Conservation (phyloP, 2,113 vertebrate genomes). For the Ranitomeya variabilis region DNA sequence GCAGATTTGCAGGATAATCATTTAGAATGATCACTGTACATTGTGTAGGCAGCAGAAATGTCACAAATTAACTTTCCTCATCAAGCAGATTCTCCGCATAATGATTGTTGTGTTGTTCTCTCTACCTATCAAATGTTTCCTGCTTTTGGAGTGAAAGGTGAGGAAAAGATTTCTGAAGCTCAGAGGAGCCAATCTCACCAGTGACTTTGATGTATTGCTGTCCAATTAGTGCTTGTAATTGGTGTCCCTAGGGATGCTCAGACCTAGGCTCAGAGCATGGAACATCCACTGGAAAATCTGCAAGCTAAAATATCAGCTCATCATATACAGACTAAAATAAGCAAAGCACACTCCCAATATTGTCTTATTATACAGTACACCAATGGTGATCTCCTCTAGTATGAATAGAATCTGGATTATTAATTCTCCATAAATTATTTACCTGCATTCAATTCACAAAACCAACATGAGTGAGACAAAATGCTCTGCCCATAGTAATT, state of each 20-base stretch:
- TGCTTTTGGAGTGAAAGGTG: slow-evolving; percentile 45
- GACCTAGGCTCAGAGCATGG: slow-evolving; percentile 63
- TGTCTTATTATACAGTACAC: not conserved
- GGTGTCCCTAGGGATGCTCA: slow-evolving; percentile 73
- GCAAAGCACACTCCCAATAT: not conserved
- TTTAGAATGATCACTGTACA: slow-evolving; percentile 43
- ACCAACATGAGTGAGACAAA: not conserved
- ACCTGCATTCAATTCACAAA: not conserved
- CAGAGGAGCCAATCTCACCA: slow-evolving; percentile 66
- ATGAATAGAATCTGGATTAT: not conserved
- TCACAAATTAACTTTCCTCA: slow-evolving; percentile 32
- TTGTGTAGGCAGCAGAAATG: slow-evolving; percentile 20
- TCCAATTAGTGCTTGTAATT: slow-evolving; percentile 85
- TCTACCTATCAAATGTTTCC: slow-evolving; percentile 42
- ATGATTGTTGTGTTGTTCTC: slow-evolving; percentile 31
- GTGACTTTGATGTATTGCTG: slow-evolving; percentile 79
- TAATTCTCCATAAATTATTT: slow-evolving; percentile 9
- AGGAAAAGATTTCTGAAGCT: slow-evolving; percentile 64
- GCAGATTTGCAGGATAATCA: slow-evolving; percentile 45
- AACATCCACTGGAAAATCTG: slow-evolving; percentile 62
- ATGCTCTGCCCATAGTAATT: not conserved
- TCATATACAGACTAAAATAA: slow-evolving; percentile 11
- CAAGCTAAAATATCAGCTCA: slow-evolving; percentile 65
- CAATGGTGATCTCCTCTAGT: not conserved
- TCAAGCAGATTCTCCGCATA: slow-evolving; percentile 22